Base-by-base conservation (phyloP, 2,113 vertebrate species). In the Bagarius yarrelli region DNA sequence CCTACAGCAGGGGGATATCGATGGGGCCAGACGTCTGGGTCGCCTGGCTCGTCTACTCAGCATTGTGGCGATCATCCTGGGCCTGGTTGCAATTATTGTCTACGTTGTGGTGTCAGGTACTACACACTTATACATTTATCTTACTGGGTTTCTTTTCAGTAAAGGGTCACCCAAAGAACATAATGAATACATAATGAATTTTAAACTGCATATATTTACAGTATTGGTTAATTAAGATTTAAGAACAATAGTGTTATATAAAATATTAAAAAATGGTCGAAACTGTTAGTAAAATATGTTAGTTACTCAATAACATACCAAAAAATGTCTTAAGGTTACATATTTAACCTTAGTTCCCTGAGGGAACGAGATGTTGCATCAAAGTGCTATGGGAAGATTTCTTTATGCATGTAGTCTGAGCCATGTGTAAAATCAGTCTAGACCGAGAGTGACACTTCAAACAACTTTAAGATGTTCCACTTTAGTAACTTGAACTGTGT, bases 31-130 rank as follows among this genome's bases (percentile, higher is more conserved):
- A 87, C 91, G 95, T 60, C 92, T 96, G 8, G 95, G 95, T 13
- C 94, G 91, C 50, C 90, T 96, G 87, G 95, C 95, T 79, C 91
- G 95, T 52, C 91, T 94, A 77, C 92, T 96, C 84, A 95, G 95
- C 88, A 89, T 94, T 30, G 92, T 94, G 75, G 94, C 94, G 89
- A 94, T 96, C 25, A 18, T 94, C 82, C 89, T 95, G 89, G 95
- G 95, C 6, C 83, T 92, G 67, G 21, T 95, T 83, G 94, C 95
- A 85, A 94, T 96, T 59, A 82, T 94, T 1, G 88, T 95, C 89
- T 94, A 93, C 9, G 66, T 90, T 21, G 84, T 92, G 0, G 21
- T 94, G 34, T 78, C 90, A 93, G 93, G 95, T 96, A 89, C 90
- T 73, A 12, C 9, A 23, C 44, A 15, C 25, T 13, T 21, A 66